Percentiles rank a stretch among this genome's conserved stretches.
Conservation (phyloP, 2,888 invertebrate species). For the Folsomia manolachei region DNA sequence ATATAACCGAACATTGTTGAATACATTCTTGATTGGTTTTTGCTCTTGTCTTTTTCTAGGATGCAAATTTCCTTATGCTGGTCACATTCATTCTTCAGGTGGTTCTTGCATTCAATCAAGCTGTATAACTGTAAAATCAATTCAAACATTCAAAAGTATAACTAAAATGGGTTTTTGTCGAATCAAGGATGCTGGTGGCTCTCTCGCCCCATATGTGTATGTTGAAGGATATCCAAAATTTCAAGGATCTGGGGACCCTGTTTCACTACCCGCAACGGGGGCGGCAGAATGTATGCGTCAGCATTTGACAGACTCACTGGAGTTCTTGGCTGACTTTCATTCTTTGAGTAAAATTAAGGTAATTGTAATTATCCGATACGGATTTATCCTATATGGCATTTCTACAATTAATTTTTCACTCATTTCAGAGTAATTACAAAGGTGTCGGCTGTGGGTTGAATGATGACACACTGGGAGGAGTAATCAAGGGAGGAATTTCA, state of each 20-base stretch:
- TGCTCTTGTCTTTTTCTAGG: no score
- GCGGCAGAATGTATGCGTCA: conserved; percentile 92
- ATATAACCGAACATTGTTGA: no score
- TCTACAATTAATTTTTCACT: not conserved
- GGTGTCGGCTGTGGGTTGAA: conserved; percentile 72
- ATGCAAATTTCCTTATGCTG: conserved; percentile 87
- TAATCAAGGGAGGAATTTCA: conserved; percentile 91
- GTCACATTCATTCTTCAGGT: conserved; percentile 83
- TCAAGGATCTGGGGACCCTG: conserved; percentile 52
- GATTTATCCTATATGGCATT: conserved; percentile 4
- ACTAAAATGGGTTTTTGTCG: not conserved
- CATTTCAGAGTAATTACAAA: conserved; percentile 65
- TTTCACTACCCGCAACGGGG: conserved; percentile 62
- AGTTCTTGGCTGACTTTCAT: conserved; percentile 93
- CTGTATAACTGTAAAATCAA: no score
- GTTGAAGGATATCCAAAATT: conserved; percentile 60
- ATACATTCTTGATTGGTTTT: no score
- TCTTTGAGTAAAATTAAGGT: conserved; percentile 95
- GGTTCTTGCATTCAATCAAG: not conserved
- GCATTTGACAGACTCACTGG: conserved; percentile 86
- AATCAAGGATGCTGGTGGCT: conserved; percentile 77
- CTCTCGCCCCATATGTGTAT: conserved; percentile 72
- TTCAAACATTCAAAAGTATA: not conserved
- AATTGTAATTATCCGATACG: conserved; percentile 29
- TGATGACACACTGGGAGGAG: conserved; percentile 90